phyloP scores from a whole-genome alignment of 2,797 vertebrate species.

The Echiichthys vipera region DNA sequence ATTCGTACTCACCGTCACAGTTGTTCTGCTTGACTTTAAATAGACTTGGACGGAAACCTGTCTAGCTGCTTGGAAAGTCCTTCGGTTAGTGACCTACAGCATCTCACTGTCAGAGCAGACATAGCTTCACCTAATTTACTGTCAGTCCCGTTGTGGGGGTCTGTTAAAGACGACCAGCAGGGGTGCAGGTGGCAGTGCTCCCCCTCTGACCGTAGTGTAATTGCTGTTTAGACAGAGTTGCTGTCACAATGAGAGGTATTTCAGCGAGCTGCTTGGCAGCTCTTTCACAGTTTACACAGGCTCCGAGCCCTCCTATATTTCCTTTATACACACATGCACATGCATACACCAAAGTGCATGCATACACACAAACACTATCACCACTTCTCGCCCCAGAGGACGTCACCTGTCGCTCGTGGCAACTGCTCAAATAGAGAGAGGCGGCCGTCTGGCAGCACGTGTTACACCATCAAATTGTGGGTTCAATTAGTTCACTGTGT shows the following conservation, averaged over 20 bases:
- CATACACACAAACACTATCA: constrained; percentile 43
- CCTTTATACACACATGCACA: constrained; percentile 42
- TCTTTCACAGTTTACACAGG: constrained; percentile 76
- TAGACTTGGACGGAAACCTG: constrained; percentile 65
- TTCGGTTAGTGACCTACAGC: constrained; percentile 71
- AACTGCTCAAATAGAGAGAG: constrained; percentile 71
- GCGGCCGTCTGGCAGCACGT: constrained; percentile 34
- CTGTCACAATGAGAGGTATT: constrained; percentile 76
- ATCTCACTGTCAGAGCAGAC: constrained; percentile 66
- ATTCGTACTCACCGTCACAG: neutral
- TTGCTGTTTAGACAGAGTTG: constrained; percentile 65
- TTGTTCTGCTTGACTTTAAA: constrained; percentile 62
- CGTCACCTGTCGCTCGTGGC: constrained; percentile 71
- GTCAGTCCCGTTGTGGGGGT: constrained; percentile 33
- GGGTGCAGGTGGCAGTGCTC: constrained; percentile 51
- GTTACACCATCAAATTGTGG: constrained; percentile 34
- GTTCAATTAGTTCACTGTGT: constrained; percentile 49
- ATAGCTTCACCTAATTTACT: constrained; percentile 68
- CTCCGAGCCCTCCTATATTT: constrained; percentile 52
- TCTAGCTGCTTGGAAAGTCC: constrained; percentile 64
- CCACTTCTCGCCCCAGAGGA: constrained; percentile 43
- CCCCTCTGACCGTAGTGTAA: constrained; percentile 59
- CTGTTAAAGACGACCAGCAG: constrained; percentile 52
- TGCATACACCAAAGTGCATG: constrained; percentile 21
- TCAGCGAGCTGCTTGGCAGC: constrained; percentile 51